Evolutionary conservation across 92 coral and sea anemone species (phyloP), one percentile per base, ranked within the genome.

Genomic region (Palythoa grandis): DNA sequence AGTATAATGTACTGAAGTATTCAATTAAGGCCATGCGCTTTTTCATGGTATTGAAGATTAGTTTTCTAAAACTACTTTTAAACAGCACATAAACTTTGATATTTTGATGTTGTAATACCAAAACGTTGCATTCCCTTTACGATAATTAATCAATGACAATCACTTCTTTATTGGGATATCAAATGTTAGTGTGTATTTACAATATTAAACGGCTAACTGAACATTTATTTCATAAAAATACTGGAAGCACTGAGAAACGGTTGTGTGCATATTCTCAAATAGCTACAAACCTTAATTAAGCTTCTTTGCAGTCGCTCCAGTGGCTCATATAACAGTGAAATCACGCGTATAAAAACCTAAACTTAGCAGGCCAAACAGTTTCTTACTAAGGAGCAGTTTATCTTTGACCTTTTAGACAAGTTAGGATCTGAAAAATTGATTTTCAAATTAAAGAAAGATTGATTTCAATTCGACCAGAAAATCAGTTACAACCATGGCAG

Each of bases 311-410:
- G 11, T 68, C 40, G 43, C 3, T 68, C 39, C 40, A 23, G 12
- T 68, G 73, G 38, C 73, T 68, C 73, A 35, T 68, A 35, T 25
- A 10, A 9, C 47, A 68, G 40, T 24, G 24, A 68, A 24, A 68
- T 68, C 2, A 68, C 73, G 73, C 73, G 43, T 68, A 68, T 24
- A 68, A 68, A 68, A 68, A 68, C 73, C 73, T 24, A 68, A 68
- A 43, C 73, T 68, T 3, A 68, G 39, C 73, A 11, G 43, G 72
- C 39, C 72, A 67, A 67, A 5, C 39, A 67, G 39, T 67, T 67
- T 67, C 39, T 2, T 67, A 8, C 72, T 67, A 67, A 67, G 72
- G 73, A 68, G 73, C 24, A 68, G 73, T 24, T 23, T 23, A 68
- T 25, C 73, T 25, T 24, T 68, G 72, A 67, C 5, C 14, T 67